phyloP scores from a whole-genome alignment of 2,797 vertebrate genomes.

The Vireo griseus region DNA sequence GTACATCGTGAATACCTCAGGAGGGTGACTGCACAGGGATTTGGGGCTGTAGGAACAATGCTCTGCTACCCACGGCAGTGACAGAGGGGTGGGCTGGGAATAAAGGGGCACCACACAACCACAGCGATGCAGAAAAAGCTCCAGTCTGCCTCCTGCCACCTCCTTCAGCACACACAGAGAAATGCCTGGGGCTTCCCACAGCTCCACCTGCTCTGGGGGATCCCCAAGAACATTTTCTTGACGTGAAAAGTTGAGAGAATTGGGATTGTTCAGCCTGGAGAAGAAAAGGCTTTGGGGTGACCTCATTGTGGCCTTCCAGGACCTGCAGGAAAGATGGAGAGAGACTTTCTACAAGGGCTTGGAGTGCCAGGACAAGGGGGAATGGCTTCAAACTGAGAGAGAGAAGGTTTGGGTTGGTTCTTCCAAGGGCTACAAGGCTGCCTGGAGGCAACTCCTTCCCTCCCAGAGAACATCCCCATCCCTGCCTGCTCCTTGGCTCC shows the following conservation, averaged over 20 bases:
- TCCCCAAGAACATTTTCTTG: neutral
- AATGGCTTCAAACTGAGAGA: neutral
- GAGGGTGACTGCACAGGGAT: neutral
- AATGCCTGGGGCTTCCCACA: neutral
- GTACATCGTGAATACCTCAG: fast-evolving
- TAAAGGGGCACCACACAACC: fast-evolving
- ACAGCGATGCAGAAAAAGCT: neutral
- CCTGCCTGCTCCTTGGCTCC: neutral
- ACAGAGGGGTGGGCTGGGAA: neutral
- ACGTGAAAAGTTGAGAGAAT: neutral
- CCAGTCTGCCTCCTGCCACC: neutral
- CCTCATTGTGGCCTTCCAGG: neutral
- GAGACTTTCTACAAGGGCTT: too few relatives aligned
- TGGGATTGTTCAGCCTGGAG: neutral
- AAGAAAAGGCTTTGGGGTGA: neutral
- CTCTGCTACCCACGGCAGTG: neutral
- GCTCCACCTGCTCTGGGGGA: neutral
- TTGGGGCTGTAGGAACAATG: fast-evolving
- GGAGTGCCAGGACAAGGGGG: neutral
- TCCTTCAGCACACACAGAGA: neutral
- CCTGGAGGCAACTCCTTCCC: neutral
- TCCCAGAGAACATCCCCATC: neutral
- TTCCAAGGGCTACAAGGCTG: neutral
- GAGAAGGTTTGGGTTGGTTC: fast-evolving
- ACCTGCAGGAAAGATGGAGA: neutral